Evolutionary conservation across 1,140 invertebrate species (phyloP), one percentile per base, ranked within the genome.

Genomic region (Coptotermes formosanus): DNA sequence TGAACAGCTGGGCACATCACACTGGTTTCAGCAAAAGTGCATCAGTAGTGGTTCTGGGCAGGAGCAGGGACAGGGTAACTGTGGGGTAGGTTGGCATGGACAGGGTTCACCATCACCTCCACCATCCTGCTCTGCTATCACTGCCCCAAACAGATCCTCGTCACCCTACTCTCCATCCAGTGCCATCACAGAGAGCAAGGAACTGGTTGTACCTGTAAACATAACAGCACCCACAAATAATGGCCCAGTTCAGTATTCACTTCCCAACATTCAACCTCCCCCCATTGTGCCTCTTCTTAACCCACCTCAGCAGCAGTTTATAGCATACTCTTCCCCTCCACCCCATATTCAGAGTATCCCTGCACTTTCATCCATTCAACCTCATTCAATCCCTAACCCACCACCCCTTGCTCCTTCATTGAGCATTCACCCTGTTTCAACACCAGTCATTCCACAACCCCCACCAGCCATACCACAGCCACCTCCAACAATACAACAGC

Each of bases 321-420:
- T 86, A 4, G 30, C 86, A 0, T 86, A 86, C n/a, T 87, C 87
- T 25, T 75, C 87, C 82, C 86, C 87, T 55, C 85, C 88, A 25
- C 86, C 88, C 32, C 45, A 87, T 21, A 64, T 86, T 87, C 88
- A 87, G 48, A 82, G 82, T 38, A 85, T 84, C 21, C 86, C 88
- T 12, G 87, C 88, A 30, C 87, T 88, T 30, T 85, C 85, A 21
- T 91, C 91, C 82, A 88, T 93, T 44, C 92, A 92, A 85, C 91
- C 92, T 14, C 91, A 92, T 23, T 92, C 91, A 88, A 92, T 93
- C 85, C 92, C 91, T 81, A 92, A 92, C 0, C 92, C 92, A 8
- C 90, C 89, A 52, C 88, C 90, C 11, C 87, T 91, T 59, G 59
- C 86, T 43, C n/a, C 81, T 81, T 30, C 82, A 9, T 52, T 52